phyloP scores from a whole-genome alignment of 2,113 vertebrate genomes.

The Tachysurus fulvidraco region DNA sequence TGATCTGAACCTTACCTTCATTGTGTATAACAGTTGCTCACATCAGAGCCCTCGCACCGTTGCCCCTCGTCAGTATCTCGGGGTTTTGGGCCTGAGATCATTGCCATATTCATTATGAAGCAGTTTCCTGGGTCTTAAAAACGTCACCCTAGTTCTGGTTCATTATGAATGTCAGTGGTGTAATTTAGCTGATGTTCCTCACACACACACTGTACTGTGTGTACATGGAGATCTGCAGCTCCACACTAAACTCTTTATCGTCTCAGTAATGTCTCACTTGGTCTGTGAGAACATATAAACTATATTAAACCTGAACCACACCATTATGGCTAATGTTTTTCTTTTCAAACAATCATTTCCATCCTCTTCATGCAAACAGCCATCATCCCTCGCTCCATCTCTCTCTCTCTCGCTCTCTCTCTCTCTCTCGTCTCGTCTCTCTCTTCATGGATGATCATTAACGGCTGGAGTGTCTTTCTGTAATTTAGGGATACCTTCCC shows the following conservation, averaged over 20 bases:
- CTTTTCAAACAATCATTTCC: slow-evolving; percentile 41
- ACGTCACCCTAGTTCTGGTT: neutral
- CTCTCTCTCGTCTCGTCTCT: slow-evolving; percentile 56
- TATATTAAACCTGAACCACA: neutral
- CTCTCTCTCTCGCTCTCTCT: slow-evolving; percentile 5
- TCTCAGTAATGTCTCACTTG: neutral
- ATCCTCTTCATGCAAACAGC: slow-evolving; percentile 24
- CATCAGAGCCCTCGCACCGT: neutral
- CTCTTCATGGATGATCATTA: slow-evolving; percentile 71
- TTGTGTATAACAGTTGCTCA: neutral
- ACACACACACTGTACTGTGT: neutral
- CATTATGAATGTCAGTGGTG: neutral
- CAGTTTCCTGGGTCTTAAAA: neutral
- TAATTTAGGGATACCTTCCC: slow-evolving; percentile 99
- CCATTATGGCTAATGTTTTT: slow-evolving; percentile 32
- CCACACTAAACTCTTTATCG: neutral
- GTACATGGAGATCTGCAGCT: neutral
- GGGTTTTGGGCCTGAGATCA: neutral
- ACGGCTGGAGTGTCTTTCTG: slow-evolving; percentile 95
- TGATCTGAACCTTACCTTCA: neutral
- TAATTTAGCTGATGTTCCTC: neutral
- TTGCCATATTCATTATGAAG: neutral
- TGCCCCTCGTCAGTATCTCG: neutral
- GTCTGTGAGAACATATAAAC: neutral
- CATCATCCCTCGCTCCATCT: slow-evolving; percentile 32